phyloP scores from a whole-genome alignment of 2,888 invertebrate species.

The Cloeon dipterum region DNA sequence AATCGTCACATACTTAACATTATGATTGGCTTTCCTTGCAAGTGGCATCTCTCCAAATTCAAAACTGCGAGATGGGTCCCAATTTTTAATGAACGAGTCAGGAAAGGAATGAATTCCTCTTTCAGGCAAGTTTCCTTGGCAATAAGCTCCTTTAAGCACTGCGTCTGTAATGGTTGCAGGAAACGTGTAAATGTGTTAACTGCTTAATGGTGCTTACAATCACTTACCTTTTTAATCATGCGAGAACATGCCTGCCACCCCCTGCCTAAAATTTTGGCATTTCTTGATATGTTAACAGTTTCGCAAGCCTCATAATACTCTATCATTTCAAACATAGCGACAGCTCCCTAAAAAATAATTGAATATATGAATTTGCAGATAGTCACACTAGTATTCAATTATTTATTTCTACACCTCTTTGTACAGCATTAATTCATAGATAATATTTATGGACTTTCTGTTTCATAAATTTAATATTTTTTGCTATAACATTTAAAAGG shows the following conservation, averaged over 20 bases:
- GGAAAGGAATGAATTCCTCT: constrained; percentile 41
- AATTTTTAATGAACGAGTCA: constrained; percentile 47
- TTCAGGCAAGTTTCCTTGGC: constrained; percentile 35
- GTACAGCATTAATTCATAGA: too few relatives aligned
- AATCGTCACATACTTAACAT: constrained; percentile 35
- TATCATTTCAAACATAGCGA: constrained; percentile 73
- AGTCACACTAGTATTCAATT: too few relatives aligned
- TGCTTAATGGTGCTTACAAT: neutral
- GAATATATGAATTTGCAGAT: too few relatives aligned
- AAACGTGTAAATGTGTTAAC: neutral
- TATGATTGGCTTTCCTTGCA: constrained; percentile 49
- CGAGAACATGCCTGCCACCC: constrained; percentile 69
- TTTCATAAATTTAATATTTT: neutral
- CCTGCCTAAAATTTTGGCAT: constrained; percentile 45
- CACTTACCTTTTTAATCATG: constrained; percentile 50
- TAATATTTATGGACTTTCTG: too few relatives aligned
- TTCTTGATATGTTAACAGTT: constrained; percentile 51
- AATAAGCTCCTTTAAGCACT: constrained; percentile 42
- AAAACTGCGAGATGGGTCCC: constrained; percentile 47
- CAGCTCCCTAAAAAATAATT: constrained; percentile 29
- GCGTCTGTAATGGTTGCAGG: constrained; percentile 26
- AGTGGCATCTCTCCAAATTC: constrained; percentile 50
- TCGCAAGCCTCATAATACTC: constrained; percentile 75
- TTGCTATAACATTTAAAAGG: neutral
- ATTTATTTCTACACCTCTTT: too few relatives aligned